Evolutionary conservation across 2,113 vertebrate species (phyloP), one percentile per base, ranked within the genome.

Genomic region (Atherinomorus stipes): DNA sequence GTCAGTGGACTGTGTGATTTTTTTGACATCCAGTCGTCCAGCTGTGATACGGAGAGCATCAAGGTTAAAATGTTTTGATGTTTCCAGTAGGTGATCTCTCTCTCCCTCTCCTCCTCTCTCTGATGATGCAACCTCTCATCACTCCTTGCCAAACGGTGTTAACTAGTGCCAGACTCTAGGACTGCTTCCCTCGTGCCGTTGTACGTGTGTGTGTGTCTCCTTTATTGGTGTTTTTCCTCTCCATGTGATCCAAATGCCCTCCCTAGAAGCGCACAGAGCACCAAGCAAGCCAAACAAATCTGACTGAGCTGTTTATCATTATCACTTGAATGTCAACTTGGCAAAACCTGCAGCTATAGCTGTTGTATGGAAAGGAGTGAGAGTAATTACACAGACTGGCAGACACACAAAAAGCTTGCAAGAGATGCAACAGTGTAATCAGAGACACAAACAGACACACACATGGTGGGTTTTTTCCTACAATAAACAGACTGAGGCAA

Each of bases 61-160:
- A 86, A 90, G 89, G 88, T 90, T 86, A 86, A 89, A 84, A 73
- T 75, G 79, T 83, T 87, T 80, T 89, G 80, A 87, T 85, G 88
- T 81, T 75, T 85, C 67, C 77, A 65, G 83, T 52, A 81, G 90
- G 89, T 87, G 86, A 87, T 71, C 78, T 51, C 70, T 50, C 61
- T 34, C 75, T 71, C 64, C 71, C 31, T 34, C 31, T 34, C 31
- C 31, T 50, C 23, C 59, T 19, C 38, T 23, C 67, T 73, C 70
- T 80, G 73, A 81, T 91, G 89, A 91, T 79, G 89, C 85, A 92
- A 91, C 54, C 65, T 74, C 75, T 53, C 85, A 81, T 89, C 86
- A 84, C 76, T 82, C 81, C 78, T 91, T 92, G 78, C 90, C 86
- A 76, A 79, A 75, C 21, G 51, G 62, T 62, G 81, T 77, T 86